phyloP scores from a whole-genome alignment of 1,140 invertebrate species.

The Heliconius eleuchia region DNA sequence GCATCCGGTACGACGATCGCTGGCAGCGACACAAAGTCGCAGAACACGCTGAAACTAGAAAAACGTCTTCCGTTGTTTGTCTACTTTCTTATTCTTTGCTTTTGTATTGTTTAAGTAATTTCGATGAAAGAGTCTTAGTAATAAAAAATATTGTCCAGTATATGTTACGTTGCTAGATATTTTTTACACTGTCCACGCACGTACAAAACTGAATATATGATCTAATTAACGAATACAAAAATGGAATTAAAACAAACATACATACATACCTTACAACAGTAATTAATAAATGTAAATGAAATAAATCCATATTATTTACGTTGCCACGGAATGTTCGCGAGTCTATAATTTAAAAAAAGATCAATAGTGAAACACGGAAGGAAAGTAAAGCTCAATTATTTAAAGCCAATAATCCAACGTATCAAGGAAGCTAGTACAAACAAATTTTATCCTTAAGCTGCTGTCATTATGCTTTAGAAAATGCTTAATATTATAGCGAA shows the following conservation, averaged over 20 bases:
- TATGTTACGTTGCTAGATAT: neutral
- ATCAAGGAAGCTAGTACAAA: conserved; percentile 8
- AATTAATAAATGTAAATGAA: neutral
- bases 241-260: too few relatives aligned
- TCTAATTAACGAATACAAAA: too few relatives aligned
- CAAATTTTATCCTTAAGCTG: conserved; percentile 22
- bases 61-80: conserved; percentile 56
- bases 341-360: conserved; percentile 48
- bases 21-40: conserved; percentile 57
- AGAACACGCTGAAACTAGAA: conserved; percentile 58
- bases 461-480: conserved; percentile 23
- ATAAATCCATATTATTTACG: conserved; percentile 12
- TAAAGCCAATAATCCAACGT: conserved; percentile 43
- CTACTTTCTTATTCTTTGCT: conserved; percentile 40
- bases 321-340: conserved; percentile 46
- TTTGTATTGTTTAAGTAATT: conserved; percentile 1
- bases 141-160: neutral
- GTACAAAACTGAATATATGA: too few relatives aligned
- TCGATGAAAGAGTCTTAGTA: neutral
- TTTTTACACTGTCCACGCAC: neutral
- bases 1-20: conserved; percentile 49
- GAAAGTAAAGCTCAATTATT: conserved; percentile 48
- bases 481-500: conserved; percentile 31
- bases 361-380: conserved; percentile 54
- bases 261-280: too few relatives aligned